Conservation (phyloP, 2,113 vertebrate genomes). For the Falcunculus frontatus region DNA sequence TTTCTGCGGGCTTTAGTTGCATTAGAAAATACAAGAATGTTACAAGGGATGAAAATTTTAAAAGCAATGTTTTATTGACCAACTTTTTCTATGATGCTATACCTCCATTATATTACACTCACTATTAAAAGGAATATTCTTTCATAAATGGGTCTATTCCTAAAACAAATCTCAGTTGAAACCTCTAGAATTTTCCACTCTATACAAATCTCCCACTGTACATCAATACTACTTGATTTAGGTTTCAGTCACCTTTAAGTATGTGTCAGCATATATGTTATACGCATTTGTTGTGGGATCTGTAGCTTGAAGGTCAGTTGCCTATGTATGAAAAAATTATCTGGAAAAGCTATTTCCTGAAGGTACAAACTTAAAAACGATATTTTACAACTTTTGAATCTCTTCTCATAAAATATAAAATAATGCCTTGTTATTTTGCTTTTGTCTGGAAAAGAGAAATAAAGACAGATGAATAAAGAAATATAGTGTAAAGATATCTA, state of each 20-base stretch:
- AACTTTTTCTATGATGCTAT: background rate
- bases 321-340: background rate
- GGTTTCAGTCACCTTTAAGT: background rate
- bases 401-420: background rate
- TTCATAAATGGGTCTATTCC: background rate
- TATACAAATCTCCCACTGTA: background rate
- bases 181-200: background rate
- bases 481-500: background rate
- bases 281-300: background rate
- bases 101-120: background rate
- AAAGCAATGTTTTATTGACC: background rate
- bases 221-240: background rate
- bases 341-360: background rate
- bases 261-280: fast-evolving
- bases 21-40: background rate
- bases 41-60: background rate
- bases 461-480: background rate
- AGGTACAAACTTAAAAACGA: background rate
- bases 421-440: background rate
- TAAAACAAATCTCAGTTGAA: background rate
- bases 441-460: background rate
- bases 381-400: background rate
- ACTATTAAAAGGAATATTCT: background rate
- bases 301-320: background rate
- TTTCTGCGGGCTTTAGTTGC: background rate